Base-by-base conservation (phyloP, 1,140 invertebrate genomes). In the Calephelis nemesis region DNA sequence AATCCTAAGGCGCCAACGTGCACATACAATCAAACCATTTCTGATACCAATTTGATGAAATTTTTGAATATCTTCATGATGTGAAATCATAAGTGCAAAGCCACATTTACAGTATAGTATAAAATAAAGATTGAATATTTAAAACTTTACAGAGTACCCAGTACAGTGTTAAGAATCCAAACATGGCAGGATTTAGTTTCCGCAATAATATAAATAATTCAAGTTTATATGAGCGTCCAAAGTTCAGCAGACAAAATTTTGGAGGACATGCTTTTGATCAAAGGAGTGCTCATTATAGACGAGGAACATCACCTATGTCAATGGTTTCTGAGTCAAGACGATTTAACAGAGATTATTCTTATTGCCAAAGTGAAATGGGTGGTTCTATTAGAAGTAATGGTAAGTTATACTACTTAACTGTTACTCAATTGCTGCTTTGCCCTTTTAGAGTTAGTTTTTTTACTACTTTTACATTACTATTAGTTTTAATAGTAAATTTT, bases 221-320 rank as follows among this genome's bases (percentile, higher is more conserved):
- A 19, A 54, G 8, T 30, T 54, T 30, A 11, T 10, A 19, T 30
- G 52, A 54, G 19, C 52, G 6, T 1, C 10, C 19, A 62, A 48
- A 39, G 19, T 54, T 19, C 19, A 54, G 52, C 5, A 54, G 52
- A 54, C 75, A 70, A 64, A 69, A 69, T 11, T 79, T 77, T 63
- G 68, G 73, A 12, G 69, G 73, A 48, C 72, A 68, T 9, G 70
- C 68, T 39, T 76, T 71, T 54, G 76, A 83, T 65, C 81, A 81
- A 63, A 74, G 81, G 62, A 82, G 81, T 63, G 72, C 76, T 42
- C 81, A 75, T 64, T 71, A 74, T 49, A 75, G 75, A 71, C 74
- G 83, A 67, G 82, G 82, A 39, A 79, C 76, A 10, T 85, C 87
- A 9, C 82, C 86, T 2, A 79, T 82, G 74, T 89, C 88, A n/a